Percentiles rank a stretch among this genome's conserved stretches.
phyloP scores from a whole-genome alignment of 2,797 vertebrate species.

The Manis crassicaudata region DNA sequence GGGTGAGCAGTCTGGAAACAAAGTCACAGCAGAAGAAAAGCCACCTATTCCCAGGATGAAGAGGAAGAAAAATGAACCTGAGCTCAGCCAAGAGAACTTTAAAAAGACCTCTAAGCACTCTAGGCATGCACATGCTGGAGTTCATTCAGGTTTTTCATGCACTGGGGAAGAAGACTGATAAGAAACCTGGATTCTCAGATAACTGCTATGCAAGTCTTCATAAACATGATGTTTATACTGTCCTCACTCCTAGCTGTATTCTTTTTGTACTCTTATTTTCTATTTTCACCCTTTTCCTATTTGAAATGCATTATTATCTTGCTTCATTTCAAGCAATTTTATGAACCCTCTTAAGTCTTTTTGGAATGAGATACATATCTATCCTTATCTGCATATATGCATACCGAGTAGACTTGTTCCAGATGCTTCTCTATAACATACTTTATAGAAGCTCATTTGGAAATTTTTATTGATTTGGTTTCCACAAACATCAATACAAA shows the following conservation, averaged over 20 bases:
- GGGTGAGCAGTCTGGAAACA: too few relatives aligned
- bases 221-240: not conserved
- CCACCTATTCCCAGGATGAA: too few relatives aligned
- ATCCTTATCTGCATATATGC: rapidly evolving
- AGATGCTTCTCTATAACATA: not conserved
- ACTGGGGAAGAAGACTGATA: too few relatives aligned
- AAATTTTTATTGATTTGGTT: not conserved
- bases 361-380: not conserved
- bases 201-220: not conserved
- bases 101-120: too few relatives aligned
- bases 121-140: too few relatives aligned
- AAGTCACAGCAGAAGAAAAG: too few relatives aligned
- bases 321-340: not conserved
- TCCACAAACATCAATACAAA: not conserved
- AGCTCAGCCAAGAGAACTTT: too few relatives aligned
- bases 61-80: too few relatives aligned
- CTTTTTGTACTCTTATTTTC: not conserved
- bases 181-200: too few relatives aligned
- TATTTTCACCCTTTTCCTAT: not conserved
- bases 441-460: not conserved
- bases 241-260: not conserved
- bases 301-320: not conserved
- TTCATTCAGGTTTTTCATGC: too few relatives aligned
- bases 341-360: not conserved
- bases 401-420: not conserved